Evolutionary conservation across 2,797 vertebrate genomes (phyloP).

Genomic region (Eurystomus glaucurus): DNA sequence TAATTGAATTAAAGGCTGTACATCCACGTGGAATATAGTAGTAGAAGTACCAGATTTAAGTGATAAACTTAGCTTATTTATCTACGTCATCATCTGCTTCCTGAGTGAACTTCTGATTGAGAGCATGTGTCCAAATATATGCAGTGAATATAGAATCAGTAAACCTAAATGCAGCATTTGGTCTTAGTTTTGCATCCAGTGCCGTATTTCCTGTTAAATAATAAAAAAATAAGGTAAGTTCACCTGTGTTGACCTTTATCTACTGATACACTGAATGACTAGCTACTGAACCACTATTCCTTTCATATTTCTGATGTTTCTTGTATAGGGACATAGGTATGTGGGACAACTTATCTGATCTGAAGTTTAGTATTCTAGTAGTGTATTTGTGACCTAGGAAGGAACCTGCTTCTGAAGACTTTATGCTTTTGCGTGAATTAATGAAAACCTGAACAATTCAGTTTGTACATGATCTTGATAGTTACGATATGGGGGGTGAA

Average conservation of each 20-base stretch:
- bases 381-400: background rate
- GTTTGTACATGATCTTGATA: no score
- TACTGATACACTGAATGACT: background rate
- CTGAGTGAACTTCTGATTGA: background rate
- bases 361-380: background rate
- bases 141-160: background rate
- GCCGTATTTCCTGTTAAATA: background rate
- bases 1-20: background rate
- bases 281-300: background rate
- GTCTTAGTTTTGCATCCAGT: background rate
- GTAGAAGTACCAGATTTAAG: background rate
- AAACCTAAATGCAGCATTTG: background rate
- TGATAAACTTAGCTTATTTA: background rate
- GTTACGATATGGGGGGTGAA: no score
- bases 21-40: background rate
- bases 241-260: background rate
- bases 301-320: background rate
- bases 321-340: rapidly evolving
- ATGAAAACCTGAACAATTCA: background rate
- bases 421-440: background rate
- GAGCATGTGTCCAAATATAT: background rate
- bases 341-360: rapidly evolving
- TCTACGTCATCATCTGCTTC: background rate
- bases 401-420: background rate
- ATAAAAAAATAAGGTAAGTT: background rate